Evolutionary conservation across 2,113 vertebrate genomes (phyloP).

Genomic region (Hippocampus guttulatus): DNA sequence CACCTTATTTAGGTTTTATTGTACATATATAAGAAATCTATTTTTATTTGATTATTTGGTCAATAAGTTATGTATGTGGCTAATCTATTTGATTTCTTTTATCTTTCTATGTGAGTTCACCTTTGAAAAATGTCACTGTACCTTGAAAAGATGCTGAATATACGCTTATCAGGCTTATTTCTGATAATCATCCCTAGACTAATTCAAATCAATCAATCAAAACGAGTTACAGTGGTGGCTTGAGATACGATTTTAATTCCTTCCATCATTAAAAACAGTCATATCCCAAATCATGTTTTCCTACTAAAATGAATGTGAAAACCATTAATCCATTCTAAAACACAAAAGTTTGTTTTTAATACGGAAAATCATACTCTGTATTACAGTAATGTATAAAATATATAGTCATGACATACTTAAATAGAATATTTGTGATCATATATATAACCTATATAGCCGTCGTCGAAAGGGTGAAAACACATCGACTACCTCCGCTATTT

Average conservation of each 20-base stretch:
- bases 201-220: constrained; percentile 33
- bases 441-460: too few species aligned
- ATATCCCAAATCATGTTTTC: neutral
- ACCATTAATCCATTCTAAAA: neutral
- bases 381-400: neutral
- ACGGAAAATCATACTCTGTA: neutral
- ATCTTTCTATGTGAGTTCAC: constrained; percentile 78
- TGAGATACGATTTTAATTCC: neutral
- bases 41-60: constrained; percentile 92
- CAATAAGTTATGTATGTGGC: constrained; percentile 96
- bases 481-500: too few species aligned
- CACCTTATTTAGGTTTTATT: constrained; percentile 91
- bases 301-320: neutral
- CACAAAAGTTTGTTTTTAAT: neutral
- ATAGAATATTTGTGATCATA: neutral
- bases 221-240: neutral
- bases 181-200: constrained; percentile 45
- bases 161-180: constrained; percentile 65
- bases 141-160: constrained; percentile 83
- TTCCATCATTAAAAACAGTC: neutral
- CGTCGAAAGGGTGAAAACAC: too few species aligned
- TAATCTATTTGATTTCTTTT: constrained; percentile 59
- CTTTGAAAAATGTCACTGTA: constrained; percentile 84
- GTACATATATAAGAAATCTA: constrained; percentile 98
- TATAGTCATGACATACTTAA: neutral